Percentiles rank a stretch among this genome's conserved stretches.
phyloP scores from a whole-genome alignment of 2,888 invertebrate species.

The Eristalinus sepulchralis region DNA sequence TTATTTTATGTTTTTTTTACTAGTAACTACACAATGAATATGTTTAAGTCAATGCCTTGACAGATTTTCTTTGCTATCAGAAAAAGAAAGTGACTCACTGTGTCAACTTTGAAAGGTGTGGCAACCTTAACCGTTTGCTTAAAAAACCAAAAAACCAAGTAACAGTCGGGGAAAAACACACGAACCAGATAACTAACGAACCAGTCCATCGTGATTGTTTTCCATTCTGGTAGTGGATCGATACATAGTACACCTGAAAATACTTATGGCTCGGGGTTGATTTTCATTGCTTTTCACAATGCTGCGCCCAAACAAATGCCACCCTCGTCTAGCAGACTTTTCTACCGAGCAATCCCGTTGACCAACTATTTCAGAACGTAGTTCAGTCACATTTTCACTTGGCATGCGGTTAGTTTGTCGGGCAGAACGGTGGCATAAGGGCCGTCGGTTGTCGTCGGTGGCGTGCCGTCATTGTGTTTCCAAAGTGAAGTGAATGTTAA shows the following conservation, averaged over 20 bases:
- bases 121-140: constrained; percentile 10
- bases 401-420: constrained; percentile 50
- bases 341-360: constrained; percentile 10
- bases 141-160: constrained; percentile 3
- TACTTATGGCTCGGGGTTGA: constrained; percentile 13
- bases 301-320: constrained; percentile 45
- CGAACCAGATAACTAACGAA: not conserved
- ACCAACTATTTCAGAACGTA: constrained; percentile 44
- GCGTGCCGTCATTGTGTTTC: not conserved
- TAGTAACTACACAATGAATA: not conserved
- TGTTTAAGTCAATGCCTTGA: too few relatives aligned
- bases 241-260: constrained; percentile 33
- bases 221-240: constrained; percentile 45
- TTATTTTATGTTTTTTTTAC: not conserved
- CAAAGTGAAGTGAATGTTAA: constrained; percentile 36
- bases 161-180: not conserved
- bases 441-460: constrained; percentile 11
- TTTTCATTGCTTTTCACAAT: constrained; percentile 17
- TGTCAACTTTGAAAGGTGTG: constrained; percentile 11
- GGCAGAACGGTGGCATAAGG: not conserved
- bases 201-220: constrained; percentile 8
- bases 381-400: constrained; percentile 61
- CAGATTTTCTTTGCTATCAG: not conserved
- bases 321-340: constrained; percentile 11
- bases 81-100: not conserved